Conservation (phyloP, 1,140 invertebrate genomes). For the Vanessa atalanta region DNA sequence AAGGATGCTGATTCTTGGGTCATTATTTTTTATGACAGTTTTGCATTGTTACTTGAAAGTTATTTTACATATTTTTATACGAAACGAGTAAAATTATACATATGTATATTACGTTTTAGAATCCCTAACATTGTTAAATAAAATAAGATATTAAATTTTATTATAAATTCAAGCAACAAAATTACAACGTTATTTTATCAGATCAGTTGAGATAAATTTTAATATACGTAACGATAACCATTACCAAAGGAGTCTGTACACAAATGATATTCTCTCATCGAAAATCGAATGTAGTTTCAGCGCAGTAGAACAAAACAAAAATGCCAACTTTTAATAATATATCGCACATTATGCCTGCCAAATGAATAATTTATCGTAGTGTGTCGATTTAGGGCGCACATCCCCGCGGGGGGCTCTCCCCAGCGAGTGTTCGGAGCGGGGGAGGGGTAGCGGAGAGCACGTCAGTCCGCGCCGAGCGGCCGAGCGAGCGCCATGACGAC, state of each 20-base stretch:
- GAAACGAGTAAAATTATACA: background rate
- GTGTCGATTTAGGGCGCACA: slow-evolving; percentile 71
- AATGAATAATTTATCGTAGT: slow-evolving; percentile 79
- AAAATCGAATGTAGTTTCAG: slow-evolving; percentile 10
- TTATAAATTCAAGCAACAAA: background rate
- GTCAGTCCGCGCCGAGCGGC: slow-evolving; percentile 74
- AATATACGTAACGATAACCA: background rate
- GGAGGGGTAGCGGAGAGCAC: slow-evolving; percentile 35
- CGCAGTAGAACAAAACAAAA: slow-evolving; percentile 49
- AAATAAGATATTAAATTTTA: background rate
- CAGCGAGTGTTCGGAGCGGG: slow-evolving; percentile 35
- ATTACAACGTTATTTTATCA: background rate
- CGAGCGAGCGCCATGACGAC: slow-evolving; percentile 75
- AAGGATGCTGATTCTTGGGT: slow-evolving; percentile 52
- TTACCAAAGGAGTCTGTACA: slow-evolving; percentile 4
- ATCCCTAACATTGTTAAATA: background rate
- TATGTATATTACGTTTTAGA: background rate
- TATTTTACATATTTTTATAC: slow-evolving; percentile 14
- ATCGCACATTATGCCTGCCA: slow-evolving; percentile 77
- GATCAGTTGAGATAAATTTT: background rate
- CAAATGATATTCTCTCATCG: background rate
- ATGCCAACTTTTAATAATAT: slow-evolving; percentile 80
- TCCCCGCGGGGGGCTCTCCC: slow-evolving; percentile 55
- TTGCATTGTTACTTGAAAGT: slow-evolving; percentile 12
- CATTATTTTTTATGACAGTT: slow-evolving; percentile 48